Evolutionary conservation across 1,140 invertebrate genomes (phyloP).

Genomic region (Drosophila subpulchrella): DNA sequence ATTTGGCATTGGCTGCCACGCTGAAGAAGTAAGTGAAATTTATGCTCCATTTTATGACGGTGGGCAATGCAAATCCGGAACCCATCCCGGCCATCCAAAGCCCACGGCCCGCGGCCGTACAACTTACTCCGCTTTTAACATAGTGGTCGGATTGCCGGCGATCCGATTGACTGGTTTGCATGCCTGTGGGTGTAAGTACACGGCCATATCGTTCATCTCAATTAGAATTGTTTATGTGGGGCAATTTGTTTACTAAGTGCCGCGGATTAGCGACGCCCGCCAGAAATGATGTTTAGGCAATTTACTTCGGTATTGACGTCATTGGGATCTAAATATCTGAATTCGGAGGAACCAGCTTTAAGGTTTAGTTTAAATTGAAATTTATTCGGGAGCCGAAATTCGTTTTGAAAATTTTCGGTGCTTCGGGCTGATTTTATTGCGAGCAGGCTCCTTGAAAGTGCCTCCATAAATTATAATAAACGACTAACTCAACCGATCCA

Average conservation of each 20-base stretch:
- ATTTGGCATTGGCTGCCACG: slow-evolving; percentile 87
- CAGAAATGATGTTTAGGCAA: slow-evolving; percentile 45
- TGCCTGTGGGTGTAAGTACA: slow-evolving; percentile 37
- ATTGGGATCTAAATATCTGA: slow-evolving; percentile 14
- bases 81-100: too few relatives aligned
- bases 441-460: not conserved
- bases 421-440: not conserved
- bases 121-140: slow-evolving; percentile 67
- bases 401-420: slow-evolving; percentile 6
- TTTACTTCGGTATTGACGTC: slow-evolving; percentile 52
- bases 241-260: slow-evolving; percentile 79
- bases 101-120: slow-evolving; percentile 5
- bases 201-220: slow-evolving; percentile 73
- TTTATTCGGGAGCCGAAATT: slow-evolving; percentile 46
- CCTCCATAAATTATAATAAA: slow-evolving; percentile 67
- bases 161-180: slow-evolving; percentile 43
- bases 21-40: slow-evolving; percentile 88
- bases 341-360: slow-evolving; percentile 27
- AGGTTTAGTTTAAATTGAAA: slow-evolving; percentile 58
- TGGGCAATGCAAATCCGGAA: slow-evolving; percentile 38
- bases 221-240: slow-evolving; percentile 78
- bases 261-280: slow-evolving; percentile 64
- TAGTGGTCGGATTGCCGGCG: slow-evolving; percentile 30
- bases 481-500: slow-evolving; percentile 28
- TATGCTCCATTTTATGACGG: slow-evolving; percentile 81